phyloP scores from a whole-genome alignment of 1,140 invertebrate genomes.

The Drosophila sturtevanti region DNA sequence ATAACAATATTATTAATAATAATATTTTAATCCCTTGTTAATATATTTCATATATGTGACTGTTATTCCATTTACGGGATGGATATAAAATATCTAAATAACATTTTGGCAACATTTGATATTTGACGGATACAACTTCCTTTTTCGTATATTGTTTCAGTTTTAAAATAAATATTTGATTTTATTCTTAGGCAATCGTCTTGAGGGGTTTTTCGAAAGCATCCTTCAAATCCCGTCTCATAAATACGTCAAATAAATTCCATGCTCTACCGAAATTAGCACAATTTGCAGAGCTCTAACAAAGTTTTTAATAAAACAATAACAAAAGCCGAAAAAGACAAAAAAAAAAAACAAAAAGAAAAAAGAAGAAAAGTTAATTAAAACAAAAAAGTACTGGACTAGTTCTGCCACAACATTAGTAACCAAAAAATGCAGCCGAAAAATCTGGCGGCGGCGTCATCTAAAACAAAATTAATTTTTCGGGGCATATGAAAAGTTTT shows the following conservation, averaged over 20 bases:
- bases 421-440: slow-evolving; percentile 59
- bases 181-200: not conserved
- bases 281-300: slow-evolving; percentile 15
- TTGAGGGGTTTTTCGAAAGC: not conserved
- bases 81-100: too few species aligned
- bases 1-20: too few species aligned
- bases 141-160: too few species aligned
- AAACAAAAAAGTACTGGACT: slow-evolving; percentile 2
- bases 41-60: too few species aligned
- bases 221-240: not conserved
- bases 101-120: too few species aligned
- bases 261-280: slow-evolving; percentile 15
- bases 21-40: too few species aligned
- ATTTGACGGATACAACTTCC: too few species aligned
- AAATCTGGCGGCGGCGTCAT: slow-evolving; percentile 60
- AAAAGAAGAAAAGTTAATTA: not conserved
- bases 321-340: slow-evolving; percentile 11
- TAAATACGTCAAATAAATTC: not conserved
- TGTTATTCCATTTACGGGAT: too few species aligned
- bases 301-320: slow-evolving; percentile 29
- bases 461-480: slow-evolving; percentile 75
- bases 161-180: not conserved
- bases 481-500: slow-evolving; percentile 57
- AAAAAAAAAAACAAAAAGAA: too few species aligned
- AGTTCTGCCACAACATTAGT: slow-evolving; percentile 66